phyloP scores from a whole-genome alignment of 1,140 invertebrate species.

The Drosophila carrolli region DNA sequence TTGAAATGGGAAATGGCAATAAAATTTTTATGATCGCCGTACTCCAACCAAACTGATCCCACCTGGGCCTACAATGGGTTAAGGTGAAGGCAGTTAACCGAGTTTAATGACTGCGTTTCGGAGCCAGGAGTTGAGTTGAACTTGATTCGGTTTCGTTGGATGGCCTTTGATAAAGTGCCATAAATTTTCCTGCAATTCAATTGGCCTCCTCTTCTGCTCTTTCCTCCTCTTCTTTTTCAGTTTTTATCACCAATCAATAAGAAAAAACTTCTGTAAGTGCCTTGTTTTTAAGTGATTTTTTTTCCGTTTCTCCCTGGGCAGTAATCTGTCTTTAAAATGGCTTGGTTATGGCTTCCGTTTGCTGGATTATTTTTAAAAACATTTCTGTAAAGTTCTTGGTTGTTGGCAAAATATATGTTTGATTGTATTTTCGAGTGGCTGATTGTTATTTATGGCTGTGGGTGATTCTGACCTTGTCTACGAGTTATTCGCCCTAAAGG shows the following conservation, averaged over 20 bases:
- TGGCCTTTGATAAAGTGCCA: conserved; percentile 39
- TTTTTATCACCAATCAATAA: conserved; percentile 42
- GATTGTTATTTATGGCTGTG: conserved; percentile 37
- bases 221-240: neutral
- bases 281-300: conserved; percentile 18
- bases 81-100: conserved; percentile 67
- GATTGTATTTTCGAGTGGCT: conserved; percentile 43
- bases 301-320: neutral
- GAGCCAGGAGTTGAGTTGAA: conserved; percentile 13
- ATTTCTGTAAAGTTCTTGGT: conserved; percentile 1
- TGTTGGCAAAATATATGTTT: conserved; percentile 29
- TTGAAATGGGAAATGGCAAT: conserved; percentile 62
- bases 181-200: conserved; percentile 42
- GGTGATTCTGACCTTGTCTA: conserved; percentile 23
- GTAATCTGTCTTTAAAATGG: conserved; percentile 29
- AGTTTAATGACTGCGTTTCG: conserved; percentile 62
- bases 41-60: neutral
- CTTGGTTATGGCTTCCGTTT: conserved; percentile 1
- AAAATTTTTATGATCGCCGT: conserved; percentile 69
- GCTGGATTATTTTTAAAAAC: conserved; percentile 8
- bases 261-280: conserved; percentile 23
- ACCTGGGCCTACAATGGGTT: conserved; percentile 42
- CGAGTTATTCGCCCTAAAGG: conserved; percentile 17
- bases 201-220: neutral
- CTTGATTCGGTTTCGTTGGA: neutral